Percentiles rank a stretch among this genome's conserved stretches.
These are phyloP conservation scores for Amphibalanus amphitrite DNA, from an alignment of 1,140 invertebrate species.

Conservation along the genomic window DNA sequence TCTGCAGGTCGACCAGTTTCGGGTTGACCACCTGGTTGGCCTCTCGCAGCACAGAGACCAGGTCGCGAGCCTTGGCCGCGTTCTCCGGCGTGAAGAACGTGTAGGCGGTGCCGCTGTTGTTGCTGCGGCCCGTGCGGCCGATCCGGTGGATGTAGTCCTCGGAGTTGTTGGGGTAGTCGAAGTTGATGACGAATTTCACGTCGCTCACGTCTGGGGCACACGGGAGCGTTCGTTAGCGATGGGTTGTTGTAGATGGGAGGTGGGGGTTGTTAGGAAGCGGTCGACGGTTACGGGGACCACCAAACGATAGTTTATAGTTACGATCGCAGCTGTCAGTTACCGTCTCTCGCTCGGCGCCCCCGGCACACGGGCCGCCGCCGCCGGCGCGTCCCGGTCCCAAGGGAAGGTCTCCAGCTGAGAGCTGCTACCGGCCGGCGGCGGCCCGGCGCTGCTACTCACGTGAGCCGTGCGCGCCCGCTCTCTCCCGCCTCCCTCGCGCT, in stretches of 20 bases:
- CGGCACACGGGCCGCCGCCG: too few species aligned
- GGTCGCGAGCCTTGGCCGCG: slow-evolving; percentile 71
- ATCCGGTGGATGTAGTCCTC: slow-evolving; percentile 99
- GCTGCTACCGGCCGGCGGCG: too few species aligned
- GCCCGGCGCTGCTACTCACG: too few species aligned
- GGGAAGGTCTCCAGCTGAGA: too few species aligned
- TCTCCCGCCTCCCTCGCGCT: too few species aligned
- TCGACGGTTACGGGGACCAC: slow-evolving; percentile 10
- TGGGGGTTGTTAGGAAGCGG: not conserved
- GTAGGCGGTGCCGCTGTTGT: slow-evolving; percentile 88
- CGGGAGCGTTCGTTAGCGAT: not conserved
- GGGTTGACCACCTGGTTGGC: slow-evolving; percentile 83
- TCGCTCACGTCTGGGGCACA: slow-evolving; percentile 85
- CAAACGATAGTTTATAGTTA: slow-evolving; percentile 12
- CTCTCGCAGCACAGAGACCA: slow-evolving; percentile 77
- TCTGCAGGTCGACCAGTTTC: slow-evolving; percentile 38
- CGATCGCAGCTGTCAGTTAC: too few species aligned
- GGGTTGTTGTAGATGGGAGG: slow-evolving; percentile 9
- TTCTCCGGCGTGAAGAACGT: slow-evolving; percentile 94
- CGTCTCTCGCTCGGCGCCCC: too few species aligned
- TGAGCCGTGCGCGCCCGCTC: too few species aligned
- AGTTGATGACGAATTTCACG: slow-evolving; percentile 98
- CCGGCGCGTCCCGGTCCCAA: too few species aligned
- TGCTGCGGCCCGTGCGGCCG: slow-evolving; percentile 82
- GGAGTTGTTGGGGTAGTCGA: slow-evolving; percentile 93